phyloP scores from a whole-genome alignment of 1,140 invertebrate species.

The Trachelipus rathkii region DNA sequence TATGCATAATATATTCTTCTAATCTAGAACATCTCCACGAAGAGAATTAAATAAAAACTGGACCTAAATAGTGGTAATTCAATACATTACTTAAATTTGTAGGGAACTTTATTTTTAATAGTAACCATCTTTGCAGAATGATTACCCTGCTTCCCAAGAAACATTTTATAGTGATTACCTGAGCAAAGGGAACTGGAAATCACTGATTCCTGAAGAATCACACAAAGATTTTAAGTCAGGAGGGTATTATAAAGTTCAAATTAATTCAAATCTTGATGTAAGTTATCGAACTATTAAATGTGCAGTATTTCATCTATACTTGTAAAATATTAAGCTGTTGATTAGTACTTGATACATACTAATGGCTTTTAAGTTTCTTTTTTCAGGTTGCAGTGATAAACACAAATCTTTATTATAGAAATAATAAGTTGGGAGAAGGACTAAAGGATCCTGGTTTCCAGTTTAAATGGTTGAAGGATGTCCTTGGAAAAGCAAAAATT shows the following conservation, averaged over 20 bases:
- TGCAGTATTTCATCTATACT: too few species aligned
- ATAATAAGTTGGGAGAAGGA: conserved; percentile 29
- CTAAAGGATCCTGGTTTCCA: conserved; percentile 44
- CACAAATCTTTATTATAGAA: conserved; percentile 49
- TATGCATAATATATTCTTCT: too few species aligned
- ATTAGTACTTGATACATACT: too few species aligned
- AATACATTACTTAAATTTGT: too few species aligned
- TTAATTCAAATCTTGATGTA: conserved; percentile 26
- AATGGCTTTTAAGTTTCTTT: too few species aligned
- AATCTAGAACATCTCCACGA: too few species aligned
- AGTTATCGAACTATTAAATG: neutral
- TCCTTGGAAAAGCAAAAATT: conserved; percentile 44
- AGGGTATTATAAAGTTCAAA: conserved; percentile 44
- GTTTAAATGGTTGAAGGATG: conserved; percentile 49
- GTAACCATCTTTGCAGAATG: conserved; percentile 31
- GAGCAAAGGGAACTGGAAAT: conserved; percentile 47
- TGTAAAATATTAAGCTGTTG: too few species aligned
- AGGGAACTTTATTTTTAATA: neutral
- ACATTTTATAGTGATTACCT: conserved; percentile 50
- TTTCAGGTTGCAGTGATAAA: conserved; percentile 49
- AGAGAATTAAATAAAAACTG: too few species aligned
- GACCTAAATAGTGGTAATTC: too few species aligned
- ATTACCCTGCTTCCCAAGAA: conserved; percentile 41
- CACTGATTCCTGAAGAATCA: conserved; percentile 43
- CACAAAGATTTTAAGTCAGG: conserved; percentile 40